phyloP scores from a whole-genome alignment of 2,113 vertebrate genomes.

The Ranitomeya variabilis region DNA sequence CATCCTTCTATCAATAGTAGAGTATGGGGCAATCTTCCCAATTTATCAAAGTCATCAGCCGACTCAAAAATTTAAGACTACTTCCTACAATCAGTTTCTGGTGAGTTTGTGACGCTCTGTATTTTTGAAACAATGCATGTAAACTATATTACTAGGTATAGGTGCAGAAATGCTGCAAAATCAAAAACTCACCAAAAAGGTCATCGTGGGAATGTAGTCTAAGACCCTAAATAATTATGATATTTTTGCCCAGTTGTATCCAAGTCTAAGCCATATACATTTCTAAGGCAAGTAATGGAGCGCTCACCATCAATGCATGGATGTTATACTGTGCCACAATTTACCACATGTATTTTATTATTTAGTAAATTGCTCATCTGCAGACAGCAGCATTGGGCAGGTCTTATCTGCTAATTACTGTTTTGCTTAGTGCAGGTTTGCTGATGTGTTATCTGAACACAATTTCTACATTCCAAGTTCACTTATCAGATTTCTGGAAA shows the following conservation, averaged over 20 bases:
- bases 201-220: too few relatives aligned
- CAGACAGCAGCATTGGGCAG: constrained; percentile 12
- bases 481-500: constrained; percentile 55
- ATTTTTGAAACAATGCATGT: too few relatives aligned
- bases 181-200: too few relatives aligned
- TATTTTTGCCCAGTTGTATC: neutral
- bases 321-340: neutral
- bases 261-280: too few relatives aligned
- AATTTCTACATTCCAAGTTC: constrained; percentile 58
- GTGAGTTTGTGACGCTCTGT: too few relatives aligned
- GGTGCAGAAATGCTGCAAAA: too few relatives aligned
- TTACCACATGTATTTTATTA: neutral
- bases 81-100: neutral
- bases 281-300: neutral
- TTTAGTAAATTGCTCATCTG: constrained; percentile 18
- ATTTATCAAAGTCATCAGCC: neutral
- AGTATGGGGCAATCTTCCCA: neutral
- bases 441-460: constrained; percentile 58
- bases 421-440: constrained; percentile 51
- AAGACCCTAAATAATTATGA: neutral
- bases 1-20: too few relatives aligned
- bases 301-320: neutral
- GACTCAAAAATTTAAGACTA: neutral
- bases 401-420: constrained; percentile 57
- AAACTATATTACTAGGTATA: too few relatives aligned